A percentile compares a stretch with the other conserved stretches of the same genome.
These are phyloP conservation scores for Sphyrna mokarran DNA, from an alignment of 2,113 vertebrate genomes.

Conservation along the genomic window DNA sequence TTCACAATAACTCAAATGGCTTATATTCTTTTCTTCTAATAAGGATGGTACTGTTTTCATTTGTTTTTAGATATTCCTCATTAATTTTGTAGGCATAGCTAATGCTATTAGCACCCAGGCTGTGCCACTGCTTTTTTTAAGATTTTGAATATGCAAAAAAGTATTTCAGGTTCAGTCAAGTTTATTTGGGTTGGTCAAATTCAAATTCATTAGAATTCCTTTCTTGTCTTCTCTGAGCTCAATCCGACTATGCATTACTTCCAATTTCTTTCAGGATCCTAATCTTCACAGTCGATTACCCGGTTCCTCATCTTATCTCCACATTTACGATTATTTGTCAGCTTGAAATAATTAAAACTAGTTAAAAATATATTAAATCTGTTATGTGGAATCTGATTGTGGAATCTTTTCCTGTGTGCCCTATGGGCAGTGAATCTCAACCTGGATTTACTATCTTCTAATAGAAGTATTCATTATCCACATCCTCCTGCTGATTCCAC, in stretches of 20 bases:
- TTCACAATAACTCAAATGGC: not conserved
- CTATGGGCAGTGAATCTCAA: not conserved
- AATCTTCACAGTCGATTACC: not conserved
- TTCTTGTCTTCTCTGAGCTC: not conserved
- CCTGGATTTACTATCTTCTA: not conserved
- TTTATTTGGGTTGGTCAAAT: not conserved
- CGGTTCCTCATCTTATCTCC: not conserved
- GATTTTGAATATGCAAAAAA: not conserved
- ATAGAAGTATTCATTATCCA: not conserved
- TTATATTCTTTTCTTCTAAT: not conserved
- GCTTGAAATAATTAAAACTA: slow-evolving; percentile 18
- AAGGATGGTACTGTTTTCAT: not conserved
- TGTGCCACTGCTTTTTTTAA: not conserved
- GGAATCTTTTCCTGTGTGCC: not conserved
- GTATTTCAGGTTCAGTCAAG: not conserved
- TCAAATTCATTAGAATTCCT: slow-evolving; percentile 2
- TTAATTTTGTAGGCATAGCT: no score
- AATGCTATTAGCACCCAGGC: not conserved
- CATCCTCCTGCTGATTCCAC: not conserved
- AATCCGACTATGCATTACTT: not conserved
- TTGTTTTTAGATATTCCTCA: not conserved
- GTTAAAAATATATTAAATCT: not conserved
- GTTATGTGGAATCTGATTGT: not conserved
- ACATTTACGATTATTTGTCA: not conserved
- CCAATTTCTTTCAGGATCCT: not conserved